These are phyloP conservation scores for Gallinago solitaria DNA, from an alignment of 2,797 vertebrate species.

Conservation along the genomic window DNA sequence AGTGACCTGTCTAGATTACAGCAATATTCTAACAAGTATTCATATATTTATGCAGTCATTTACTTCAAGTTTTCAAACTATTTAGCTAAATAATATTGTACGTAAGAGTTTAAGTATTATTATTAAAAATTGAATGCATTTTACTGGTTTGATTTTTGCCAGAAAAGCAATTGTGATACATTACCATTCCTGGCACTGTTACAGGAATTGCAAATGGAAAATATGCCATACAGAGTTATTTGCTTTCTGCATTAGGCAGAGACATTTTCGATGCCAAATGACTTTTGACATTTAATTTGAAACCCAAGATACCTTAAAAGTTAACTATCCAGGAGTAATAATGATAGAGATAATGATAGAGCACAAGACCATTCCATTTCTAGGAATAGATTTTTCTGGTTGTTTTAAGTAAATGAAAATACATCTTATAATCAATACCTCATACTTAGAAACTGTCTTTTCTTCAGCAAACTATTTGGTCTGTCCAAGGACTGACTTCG, in stretches of 20 bases:
- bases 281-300: constrained; percentile 34
- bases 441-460: neutral
- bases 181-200: neutral
- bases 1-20: neutral
- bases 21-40: neutral
- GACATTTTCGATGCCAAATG: constrained; percentile 9
- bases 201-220: constrained; percentile 5
- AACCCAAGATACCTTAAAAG: neutral
- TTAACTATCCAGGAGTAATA: constrained; percentile 1
- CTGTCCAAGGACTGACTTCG: neutral
- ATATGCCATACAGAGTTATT: neutral
- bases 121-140: neutral
- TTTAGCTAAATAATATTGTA: neutral
- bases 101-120: neutral
- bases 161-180: neutral
- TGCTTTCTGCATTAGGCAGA: constrained; percentile 21
- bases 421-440: neutral
- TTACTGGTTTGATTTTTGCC: neutral
- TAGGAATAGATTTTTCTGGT: neutral
- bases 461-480: neutral
- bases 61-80: neutral
- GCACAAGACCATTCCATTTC: neutral
- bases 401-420: constrained; percentile 32
- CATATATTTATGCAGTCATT: neutral
- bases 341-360: neutral